Percentiles rank a stretch among this genome's conserved stretches.
These are phyloP conservation scores for Drosophila buzzatii DNA, from an alignment of 2,888 invertebrate species.

Conservation along the genomic window DNA sequence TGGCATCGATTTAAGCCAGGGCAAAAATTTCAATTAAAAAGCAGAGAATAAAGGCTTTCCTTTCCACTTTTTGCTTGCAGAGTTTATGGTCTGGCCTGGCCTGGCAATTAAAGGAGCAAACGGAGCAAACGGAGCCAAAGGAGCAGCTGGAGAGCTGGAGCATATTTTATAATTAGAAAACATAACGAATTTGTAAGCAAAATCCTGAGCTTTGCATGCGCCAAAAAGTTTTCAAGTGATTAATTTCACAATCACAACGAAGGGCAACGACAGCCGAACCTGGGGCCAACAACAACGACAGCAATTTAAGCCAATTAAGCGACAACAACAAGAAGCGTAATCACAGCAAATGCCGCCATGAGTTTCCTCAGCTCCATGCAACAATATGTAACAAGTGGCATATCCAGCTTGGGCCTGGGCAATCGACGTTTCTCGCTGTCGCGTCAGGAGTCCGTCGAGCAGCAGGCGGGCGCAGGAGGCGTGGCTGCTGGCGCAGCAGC, in stretches of 20 bases:
- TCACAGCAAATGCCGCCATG: slow-evolving; percentile 86
- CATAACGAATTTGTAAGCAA: slow-evolving; percentile 59
- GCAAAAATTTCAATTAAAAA: slow-evolving; percentile 51
- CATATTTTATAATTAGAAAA: slow-evolving; percentile 68
- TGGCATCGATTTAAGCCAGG: slow-evolving; percentile 41
- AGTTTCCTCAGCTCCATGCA: slow-evolving; percentile 94
- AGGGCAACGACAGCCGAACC: slow-evolving; percentile 14
- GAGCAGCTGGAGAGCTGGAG: slow-evolving; percentile 22
- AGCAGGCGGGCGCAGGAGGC: slow-evolving; percentile 55
- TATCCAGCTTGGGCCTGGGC: slow-evolving; percentile 91
- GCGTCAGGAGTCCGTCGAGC: slow-evolving; percentile 88
- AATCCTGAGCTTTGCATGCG: slow-evolving; percentile 53
- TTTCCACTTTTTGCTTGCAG: slow-evolving; percentile 55
- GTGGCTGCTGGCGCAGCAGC: slow-evolving; percentile 25
- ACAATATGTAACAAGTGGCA: slow-evolving; percentile 94
- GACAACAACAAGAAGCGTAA: slow-evolving; percentile 9
- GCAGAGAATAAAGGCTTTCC: slow-evolving; percentile 57
- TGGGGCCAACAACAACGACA: slow-evolving; percentile 26
- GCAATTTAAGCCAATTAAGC: slow-evolving; percentile 58
- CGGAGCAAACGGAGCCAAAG: slow-evolving; percentile 1
- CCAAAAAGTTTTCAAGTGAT: slow-evolving; percentile 70
- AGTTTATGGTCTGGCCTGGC: slow-evolving; percentile 29
- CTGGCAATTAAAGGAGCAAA: slow-evolving; percentile 34
- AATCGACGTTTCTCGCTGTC: slow-evolving; percentile 90
- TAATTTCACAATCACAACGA: slow-evolving; percentile 63